phyloP scores from a whole-genome alignment of 2,797 vertebrate species.

The Taenioides sp. region DNA sequence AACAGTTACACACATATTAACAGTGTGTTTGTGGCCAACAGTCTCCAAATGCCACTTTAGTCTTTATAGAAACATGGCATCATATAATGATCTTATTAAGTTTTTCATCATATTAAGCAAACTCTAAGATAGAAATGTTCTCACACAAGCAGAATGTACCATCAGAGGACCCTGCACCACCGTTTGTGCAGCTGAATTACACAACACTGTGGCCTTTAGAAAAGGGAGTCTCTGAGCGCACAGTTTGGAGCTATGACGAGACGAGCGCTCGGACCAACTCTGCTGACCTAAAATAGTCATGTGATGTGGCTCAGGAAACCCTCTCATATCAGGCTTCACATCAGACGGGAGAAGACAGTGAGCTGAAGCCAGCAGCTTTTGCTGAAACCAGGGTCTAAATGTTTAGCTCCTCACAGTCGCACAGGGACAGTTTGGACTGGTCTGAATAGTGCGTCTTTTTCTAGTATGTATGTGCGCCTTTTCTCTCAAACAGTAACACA shows the following conservation, averaged over 20 bases:
- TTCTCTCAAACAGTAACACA: background rate
- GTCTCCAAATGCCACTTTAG: no score
- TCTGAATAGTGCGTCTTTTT: background rate
- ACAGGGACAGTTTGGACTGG: background rate
- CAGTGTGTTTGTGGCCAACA: no score
- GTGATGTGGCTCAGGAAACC: conserved; percentile 24
- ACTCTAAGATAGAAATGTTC: background rate
- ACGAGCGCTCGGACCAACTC: conserved; percentile 41
- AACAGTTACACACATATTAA: no score
- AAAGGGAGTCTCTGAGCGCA: background rate
- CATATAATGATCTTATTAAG: no score
- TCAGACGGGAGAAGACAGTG: background rate
- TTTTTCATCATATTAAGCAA: no score
- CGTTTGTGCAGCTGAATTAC: background rate
- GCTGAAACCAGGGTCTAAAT: background rate
- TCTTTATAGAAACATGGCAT: no score
- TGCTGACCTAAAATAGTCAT: conserved; percentile 83
- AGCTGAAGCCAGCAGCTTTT: background rate
- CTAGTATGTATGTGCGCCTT: background rate
- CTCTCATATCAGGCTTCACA: background rate
- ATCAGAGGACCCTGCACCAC: background rate
- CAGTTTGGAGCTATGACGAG: conserved; percentile 11
- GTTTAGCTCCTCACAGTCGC: background rate
- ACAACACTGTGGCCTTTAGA: background rate
- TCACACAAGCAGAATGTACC: background rate